A percentile compares a stretch with the other conserved stretches of the same genome.
phyloP scores from a whole-genome alignment of 2,797 vertebrate species.

The Pangasius sanitwongsei region DNA sequence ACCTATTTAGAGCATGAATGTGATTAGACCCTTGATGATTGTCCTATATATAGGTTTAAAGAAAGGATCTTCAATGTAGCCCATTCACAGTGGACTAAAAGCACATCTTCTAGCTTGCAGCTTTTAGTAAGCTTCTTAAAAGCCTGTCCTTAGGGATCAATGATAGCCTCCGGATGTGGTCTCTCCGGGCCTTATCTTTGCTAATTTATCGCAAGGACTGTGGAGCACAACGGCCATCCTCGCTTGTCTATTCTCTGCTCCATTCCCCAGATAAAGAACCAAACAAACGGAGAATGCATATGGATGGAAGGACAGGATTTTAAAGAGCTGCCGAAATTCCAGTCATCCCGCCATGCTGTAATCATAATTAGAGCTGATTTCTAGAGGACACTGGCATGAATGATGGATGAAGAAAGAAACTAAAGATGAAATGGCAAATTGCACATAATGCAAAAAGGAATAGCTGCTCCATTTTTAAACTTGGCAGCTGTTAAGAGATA shows the following conservation, averaged over 20 bases:
- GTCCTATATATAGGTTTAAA: slow-evolving; percentile 76
- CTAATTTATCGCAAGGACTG: slow-evolving; percentile 73
- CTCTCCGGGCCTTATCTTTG: slow-evolving; percentile 72
- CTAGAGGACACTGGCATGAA: slow-evolving; percentile 36
- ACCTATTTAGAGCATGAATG: slow-evolving; percentile 69
- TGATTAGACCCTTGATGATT: slow-evolving; percentile 72
- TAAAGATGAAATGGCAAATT: slow-evolving; percentile 44
- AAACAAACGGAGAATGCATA: slow-evolving; percentile 9
- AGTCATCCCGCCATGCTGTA: slow-evolving; percentile 26
- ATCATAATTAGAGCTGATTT: slow-evolving; percentile 21
- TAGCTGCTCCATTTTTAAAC: slow-evolving; percentile 18
- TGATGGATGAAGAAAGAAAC: slow-evolving; percentile 38
- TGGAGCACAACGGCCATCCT: slow-evolving; percentile 33
- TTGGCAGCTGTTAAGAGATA: slow-evolving; percentile 29
- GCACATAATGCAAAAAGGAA: slow-evolving; percentile 14
- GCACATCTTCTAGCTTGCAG: slow-evolving; percentile 78
- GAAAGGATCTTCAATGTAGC: slow-evolving; percentile 74
- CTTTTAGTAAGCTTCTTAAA: slow-evolving; percentile 84
- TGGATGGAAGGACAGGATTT: not conserved
- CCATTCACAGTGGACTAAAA: slow-evolving; percentile 77
- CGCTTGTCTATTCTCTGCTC: slow-evolving; percentile 10
- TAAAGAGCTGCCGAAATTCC: slow-evolving; percentile 8
- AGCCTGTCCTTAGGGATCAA: slow-evolving; percentile 76
- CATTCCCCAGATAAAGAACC: slow-evolving; percentile 15
- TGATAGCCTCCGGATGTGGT: slow-evolving; percentile 71